Percentiles rank a stretch among this genome's conserved stretches.
phyloP scores from a whole-genome alignment of 2,888 invertebrate species.

The Sicus ferrugineus region DNA sequence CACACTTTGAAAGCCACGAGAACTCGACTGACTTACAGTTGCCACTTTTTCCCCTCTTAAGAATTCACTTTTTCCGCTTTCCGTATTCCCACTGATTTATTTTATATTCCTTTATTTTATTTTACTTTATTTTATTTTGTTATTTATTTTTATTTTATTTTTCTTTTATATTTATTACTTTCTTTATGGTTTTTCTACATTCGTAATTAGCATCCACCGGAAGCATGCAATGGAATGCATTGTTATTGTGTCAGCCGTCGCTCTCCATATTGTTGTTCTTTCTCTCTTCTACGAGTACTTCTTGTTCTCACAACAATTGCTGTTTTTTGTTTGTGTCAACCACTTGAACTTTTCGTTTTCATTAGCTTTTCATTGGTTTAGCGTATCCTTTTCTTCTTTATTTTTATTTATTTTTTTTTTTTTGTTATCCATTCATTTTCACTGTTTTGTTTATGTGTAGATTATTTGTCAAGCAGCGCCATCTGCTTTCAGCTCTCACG shows the following conservation, averaged over 20 bases:
- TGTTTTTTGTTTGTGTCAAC: neutral
- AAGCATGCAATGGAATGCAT: constrained; percentile 22
- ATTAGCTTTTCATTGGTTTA: constrained; percentile 12
- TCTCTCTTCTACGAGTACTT: neutral
- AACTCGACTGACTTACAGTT: neutral
- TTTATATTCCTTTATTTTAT: too few relatives aligned
- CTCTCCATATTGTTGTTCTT: constrained; percentile 10
- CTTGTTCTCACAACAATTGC: neutral
- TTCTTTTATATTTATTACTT: neutral
- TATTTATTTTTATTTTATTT: neutral
- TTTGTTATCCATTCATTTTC: neutral
- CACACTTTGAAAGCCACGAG: too few relatives aligned
- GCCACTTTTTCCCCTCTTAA: too few relatives aligned
- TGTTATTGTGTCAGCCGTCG: constrained; percentile 9
- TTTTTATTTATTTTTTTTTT: neutral
- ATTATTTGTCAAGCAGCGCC: neutral
- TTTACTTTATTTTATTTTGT: too few relatives aligned
- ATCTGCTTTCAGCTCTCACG: neutral
- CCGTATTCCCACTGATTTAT: too few relatives aligned
- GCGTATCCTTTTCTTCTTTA: neutral
- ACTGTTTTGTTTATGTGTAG: too few relatives aligned
- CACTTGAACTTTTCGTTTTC: constrained; percentile 27
- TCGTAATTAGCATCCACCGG: constrained; percentile 25
- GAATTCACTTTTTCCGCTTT: too few relatives aligned
- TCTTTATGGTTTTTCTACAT: neutral